Base-by-base conservation (phyloP, 2,113 vertebrate genomes). In the Tricholaema leucomelas region DNA sequence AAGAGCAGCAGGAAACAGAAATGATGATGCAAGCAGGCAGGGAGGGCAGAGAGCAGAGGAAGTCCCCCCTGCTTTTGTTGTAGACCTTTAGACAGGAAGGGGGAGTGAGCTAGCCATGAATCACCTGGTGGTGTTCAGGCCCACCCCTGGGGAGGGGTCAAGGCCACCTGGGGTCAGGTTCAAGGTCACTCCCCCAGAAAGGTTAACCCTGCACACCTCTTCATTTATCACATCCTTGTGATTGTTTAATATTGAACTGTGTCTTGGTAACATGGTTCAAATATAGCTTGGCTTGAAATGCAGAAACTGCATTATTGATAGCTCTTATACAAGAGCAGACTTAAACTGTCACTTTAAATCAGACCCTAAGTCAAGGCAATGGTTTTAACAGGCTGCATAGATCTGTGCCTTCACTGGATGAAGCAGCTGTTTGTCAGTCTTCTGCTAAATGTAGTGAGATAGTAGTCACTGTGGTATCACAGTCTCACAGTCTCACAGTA, bases 281-380 rank as follows among this genome's bases (percentile, higher is more conserved):
- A 88, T 89, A 82, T 91, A 95, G 19, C 56, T 95, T 94, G 79
- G 84, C 79, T 61, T 81, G 86, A 73, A 85, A 94, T 85, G 81
- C 87, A 90, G 96, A 94, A 96, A 94, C 78, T 88, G 24, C 87
- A 86, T 95, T 95, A n/a, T n/a, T n/a, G n/a, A n/a, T n/a, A n/a
- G 96, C 95, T 97, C 61, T 89, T 95, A 85, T 74, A 92, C 87
- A 90, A 94, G 74, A 96, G 81, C 74, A 95, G 84, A 85, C 88
- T 95, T 89, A 78, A 96, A 84, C 86, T 97, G 86, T 93, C 94
- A 65, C 87, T 95, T 96, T 91, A 93, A 94, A 93, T 93, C 90
- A 96, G 82, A 80, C 66, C 60, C 9, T 95, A 88, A 96, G 86
- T 92, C 92, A 94, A 91, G 46, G 30, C 25, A 78, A 94, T 88